Evolutionary conservation across 2,797 vertebrate species (phyloP), one percentile per base, ranked within the genome.

Genomic region (Odontamblyopus lacepedii): DNA sequence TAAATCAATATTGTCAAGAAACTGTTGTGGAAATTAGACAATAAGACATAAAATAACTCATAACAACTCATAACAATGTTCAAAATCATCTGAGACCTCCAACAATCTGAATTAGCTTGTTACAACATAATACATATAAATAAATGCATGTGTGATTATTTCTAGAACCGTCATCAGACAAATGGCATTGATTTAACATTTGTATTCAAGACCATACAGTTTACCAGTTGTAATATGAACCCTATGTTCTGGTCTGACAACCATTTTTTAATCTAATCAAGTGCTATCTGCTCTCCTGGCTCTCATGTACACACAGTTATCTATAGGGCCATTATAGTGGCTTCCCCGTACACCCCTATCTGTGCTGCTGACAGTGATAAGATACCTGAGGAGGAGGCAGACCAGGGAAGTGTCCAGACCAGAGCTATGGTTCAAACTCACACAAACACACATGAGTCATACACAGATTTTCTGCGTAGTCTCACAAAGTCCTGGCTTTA

Each of bases 391-490:
- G 76, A 60, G 63, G 75, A 78, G 77, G 76, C 69, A 71, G 73
- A 81, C 69, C 76, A 75, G 77, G 71, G 73, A 74, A 57, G 63
- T 74, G 76, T 75, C 67, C 71, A 48, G 50, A 69, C 61, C 56
- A 66, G 76, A 74, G 78, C 78, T 77, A 41, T 60, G 53, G 63
- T 65, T 41, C 72, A 68, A 67, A 16, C 73, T 50, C 51, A 51
- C n/a, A 66, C 71, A 64, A 30, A 70, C 76, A 73, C 75, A 76
- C 51, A 86, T 94, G 85, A 83, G 92, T 81, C 81, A 81, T 83
- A 86, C 86, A 85, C 91, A 89, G 83, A 85, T 89, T 87, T 86
- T 90, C 85, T 90, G 89, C 53, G 1, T 74, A 85, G 83, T 83
- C 84, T 90, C 85, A 87, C 70, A 76, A 86, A 77, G 67, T 59